Conservation (phyloP, 2,113 vertebrate species). For the Alexandromys fortis region DNA sequence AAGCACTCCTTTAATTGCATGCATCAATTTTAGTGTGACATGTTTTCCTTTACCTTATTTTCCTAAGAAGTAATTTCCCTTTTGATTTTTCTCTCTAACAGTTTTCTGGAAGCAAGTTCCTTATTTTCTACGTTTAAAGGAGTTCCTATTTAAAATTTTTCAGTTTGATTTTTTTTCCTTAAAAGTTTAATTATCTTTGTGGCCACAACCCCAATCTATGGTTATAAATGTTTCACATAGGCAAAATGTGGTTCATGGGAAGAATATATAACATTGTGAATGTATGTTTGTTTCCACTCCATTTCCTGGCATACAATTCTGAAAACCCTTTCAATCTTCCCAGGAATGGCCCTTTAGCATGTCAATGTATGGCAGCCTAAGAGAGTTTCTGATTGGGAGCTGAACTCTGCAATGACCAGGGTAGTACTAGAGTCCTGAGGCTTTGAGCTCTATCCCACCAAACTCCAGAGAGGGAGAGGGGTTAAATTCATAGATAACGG, state of each 20-base stretch:
- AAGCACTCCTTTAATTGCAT: neutral
- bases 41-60: conserved; percentile 3
- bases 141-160: conserved; percentile 7
- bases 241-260: conserved; percentile 43
- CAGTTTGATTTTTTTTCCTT: conserved; percentile 29
- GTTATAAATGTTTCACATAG: conserved; percentile 39
- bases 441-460: neutral
- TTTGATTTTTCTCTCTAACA: conserved; percentile 41
- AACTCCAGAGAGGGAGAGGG: neutral
- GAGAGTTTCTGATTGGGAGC: neutral
- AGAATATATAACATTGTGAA: neutral
- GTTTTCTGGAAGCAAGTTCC: conserved; percentile 4
- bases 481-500: neutral
- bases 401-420: neutral
- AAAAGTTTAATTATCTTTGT: conserved; percentile 29
- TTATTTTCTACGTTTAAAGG: conserved; percentile 6
- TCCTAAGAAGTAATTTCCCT: conserved; percentile 34
- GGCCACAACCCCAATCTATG: neutral
- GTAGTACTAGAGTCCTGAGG: neutral
- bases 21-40: neutral
- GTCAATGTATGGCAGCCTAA: neutral
- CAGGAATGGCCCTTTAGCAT: neutral
- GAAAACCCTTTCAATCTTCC: neutral
- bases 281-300: neutral
- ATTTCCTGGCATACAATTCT: neutral